Percentiles rank a stretch among this genome's conserved stretches.
phyloP scores from a whole-genome alignment of 2,888 invertebrate species.

The Leptarthrus brevirostris region DNA sequence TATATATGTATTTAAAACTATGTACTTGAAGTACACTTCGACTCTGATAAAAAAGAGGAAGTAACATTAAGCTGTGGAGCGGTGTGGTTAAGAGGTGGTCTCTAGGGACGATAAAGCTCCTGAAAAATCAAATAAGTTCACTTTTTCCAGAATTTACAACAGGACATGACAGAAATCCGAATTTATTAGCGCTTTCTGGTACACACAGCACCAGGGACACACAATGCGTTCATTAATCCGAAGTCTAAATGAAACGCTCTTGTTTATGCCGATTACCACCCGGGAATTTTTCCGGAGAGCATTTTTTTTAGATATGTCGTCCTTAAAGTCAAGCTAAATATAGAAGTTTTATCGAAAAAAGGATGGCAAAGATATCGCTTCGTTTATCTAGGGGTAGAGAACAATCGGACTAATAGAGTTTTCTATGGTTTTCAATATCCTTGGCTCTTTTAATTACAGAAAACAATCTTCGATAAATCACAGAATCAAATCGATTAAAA shows the following conservation, averaged over 20 bases:
- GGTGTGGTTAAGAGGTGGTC: slow-evolving; percentile 27
- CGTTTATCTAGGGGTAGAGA: background rate
- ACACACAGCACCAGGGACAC: slow-evolving; percentile 32
- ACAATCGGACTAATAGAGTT: slow-evolving; percentile 1
- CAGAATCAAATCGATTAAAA: background rate
- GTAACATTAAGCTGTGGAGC: slow-evolving; percentile 16
- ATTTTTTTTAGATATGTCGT: background rate
- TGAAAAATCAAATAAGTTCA: slow-evolving; percentile 53
- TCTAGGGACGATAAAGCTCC: slow-evolving; percentile 45
- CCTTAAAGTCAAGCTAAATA: slow-evolving; percentile 13
- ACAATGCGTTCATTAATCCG: slow-evolving; percentile 42
- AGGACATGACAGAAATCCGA: slow-evolving; percentile 41
- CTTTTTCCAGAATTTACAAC: slow-evolving; percentile 42
- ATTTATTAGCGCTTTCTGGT: slow-evolving; percentile 44
- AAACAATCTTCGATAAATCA: slow-evolving; percentile 16
- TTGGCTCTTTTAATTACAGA: slow-evolving; percentile 9
- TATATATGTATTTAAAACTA: background rate
- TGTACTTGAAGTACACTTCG: background rate
- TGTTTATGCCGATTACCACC: slow-evolving; percentile 38
- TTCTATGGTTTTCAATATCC: background rate
- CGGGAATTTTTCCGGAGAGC: background rate
- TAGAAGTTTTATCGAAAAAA: background rate
- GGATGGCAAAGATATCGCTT: background rate
- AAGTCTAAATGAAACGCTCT: slow-evolving; percentile 43
- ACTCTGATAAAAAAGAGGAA: slow-evolving; percentile 18